Percentiles rank a stretch among this genome's conserved stretches.
Evolutionary conservation across 2,797 vertebrate genomes (phyloP).

Genomic region (Odontamblyopus rebecca): DNA sequence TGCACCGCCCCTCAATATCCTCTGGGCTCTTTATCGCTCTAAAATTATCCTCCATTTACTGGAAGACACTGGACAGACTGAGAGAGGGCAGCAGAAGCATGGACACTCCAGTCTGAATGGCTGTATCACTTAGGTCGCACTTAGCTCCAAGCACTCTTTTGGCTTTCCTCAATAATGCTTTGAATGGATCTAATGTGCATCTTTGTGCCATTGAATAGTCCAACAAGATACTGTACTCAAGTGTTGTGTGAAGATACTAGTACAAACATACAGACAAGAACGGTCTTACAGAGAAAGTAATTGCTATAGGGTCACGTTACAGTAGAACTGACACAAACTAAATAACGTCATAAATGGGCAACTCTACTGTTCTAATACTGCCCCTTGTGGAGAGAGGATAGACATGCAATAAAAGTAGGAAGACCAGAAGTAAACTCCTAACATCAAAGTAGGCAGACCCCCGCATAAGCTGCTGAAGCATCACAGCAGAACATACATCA

Average conservation of each 20-base stretch:
- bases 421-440: neutral
- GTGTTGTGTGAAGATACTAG: neutral
- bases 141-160: neutral
- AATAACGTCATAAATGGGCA: neutral
- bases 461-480: too few species aligned
- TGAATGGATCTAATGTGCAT: conserved; percentile 28
- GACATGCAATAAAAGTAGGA: neutral
- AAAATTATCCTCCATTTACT: conserved; percentile 77
- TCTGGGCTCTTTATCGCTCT: conserved; percentile 74
- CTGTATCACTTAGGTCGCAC: conserved; percentile 60
- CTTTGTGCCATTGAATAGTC: neutral
- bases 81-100: conserved; percentile 54
- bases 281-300: neutral
- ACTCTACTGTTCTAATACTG: neutral
- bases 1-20: conserved; percentile 54
- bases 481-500: too few species aligned
- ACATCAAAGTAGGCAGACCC: neutral
- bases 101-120: conserved; percentile 61
- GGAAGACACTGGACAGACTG: conserved; percentile 65
- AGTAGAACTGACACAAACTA: neutral
- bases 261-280: neutral
- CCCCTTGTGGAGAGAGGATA: neutral
- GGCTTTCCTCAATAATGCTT: conserved; percentile 4
- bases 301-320: neutral
- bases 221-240: neutral